These are phyloP conservation scores for Venusia cambrica DNA, from an alignment of 2,888 invertebrate species.

Conservation along the genomic window DNA sequence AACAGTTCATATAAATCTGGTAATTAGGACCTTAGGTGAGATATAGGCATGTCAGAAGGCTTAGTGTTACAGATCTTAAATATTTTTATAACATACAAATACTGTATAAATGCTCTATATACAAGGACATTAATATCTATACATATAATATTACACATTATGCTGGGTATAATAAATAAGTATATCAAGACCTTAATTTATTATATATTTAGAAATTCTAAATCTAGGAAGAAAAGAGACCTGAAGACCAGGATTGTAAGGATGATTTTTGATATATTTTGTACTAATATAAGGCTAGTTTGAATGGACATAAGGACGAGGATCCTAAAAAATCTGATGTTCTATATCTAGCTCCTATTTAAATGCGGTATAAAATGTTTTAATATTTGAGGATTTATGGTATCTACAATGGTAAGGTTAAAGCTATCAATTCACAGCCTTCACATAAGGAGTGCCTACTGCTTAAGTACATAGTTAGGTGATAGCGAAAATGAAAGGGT, in stretches of 20 bases:
- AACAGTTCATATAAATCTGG: too few species aligned
- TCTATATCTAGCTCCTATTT: too few species aligned
- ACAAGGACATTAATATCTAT: slow-evolving; percentile 34
- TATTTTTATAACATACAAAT: slow-evolving; percentile 34
- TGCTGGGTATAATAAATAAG: slow-evolving; percentile 1
- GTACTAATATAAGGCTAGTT: too few species aligned
- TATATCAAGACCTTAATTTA: too few species aligned
- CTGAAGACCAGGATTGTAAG: slow-evolving; percentile 1
- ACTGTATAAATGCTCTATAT: slow-evolving; percentile 46
- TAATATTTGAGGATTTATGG: slow-evolving; percentile 27
- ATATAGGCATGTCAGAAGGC: not conserved
- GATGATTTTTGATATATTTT: too few species aligned
- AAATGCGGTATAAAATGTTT: slow-evolving; percentile 11
- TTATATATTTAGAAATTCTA: too few species aligned
- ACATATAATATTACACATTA: slow-evolving; percentile 22
- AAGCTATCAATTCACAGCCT: slow-evolving; percentile 79
- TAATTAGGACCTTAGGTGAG: too few species aligned
- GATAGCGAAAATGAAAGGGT: slow-evolving; percentile 27
- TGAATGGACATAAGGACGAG: too few species aligned
- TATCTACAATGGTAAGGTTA: slow-evolving; percentile 71
- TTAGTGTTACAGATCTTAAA: slow-evolving; percentile 17
- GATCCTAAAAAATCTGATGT: too few species aligned
- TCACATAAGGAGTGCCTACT: slow-evolving; percentile 65
- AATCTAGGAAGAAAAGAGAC: slow-evolving; percentile 6
- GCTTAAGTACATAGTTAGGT: slow-evolving; percentile 35